phyloP scores from a whole-genome alignment of 2,113 vertebrate genomes.

The Todiramphus chloris region DNA sequence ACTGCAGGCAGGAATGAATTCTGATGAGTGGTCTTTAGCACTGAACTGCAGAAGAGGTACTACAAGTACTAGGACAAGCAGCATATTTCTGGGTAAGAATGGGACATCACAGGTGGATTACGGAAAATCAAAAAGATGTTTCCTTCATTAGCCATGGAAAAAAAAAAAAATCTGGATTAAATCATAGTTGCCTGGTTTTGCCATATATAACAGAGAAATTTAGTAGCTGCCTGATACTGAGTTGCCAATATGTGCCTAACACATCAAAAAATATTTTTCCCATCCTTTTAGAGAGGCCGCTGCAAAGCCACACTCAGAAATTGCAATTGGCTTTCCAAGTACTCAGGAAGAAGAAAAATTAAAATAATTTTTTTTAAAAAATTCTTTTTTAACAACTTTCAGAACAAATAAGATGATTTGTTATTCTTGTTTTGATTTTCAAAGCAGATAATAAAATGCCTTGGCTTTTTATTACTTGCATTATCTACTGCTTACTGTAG shows the following conservation, averaged over 20 bases:
- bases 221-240: not conserved
- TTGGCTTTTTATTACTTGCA: not conserved
- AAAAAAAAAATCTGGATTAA: not conserved
- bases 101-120: not conserved
- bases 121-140: not conserved
- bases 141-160: not conserved
- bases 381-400: not conserved
- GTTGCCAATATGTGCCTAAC: not conserved
- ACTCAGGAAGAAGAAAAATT: not conserved
- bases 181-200: not conserved
- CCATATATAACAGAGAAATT: not conserved
- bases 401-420: not conserved
- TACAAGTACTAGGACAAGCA: not conserved
- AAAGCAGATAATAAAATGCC: not conserved
- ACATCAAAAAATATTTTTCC: not conserved
- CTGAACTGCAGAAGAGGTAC: not conserved
- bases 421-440: not conserved
- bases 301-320: not conserved
- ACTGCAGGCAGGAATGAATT: not conserved
- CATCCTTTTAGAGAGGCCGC: not conserved
- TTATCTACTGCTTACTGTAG: not conserved
- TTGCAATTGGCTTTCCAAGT: not conserved
- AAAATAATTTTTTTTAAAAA: too few species aligned
- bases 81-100: not conserved
- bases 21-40: not conserved